Conservation (phyloP, 2,797 vertebrate genomes). For the Tenualosa ilisha region DNA sequence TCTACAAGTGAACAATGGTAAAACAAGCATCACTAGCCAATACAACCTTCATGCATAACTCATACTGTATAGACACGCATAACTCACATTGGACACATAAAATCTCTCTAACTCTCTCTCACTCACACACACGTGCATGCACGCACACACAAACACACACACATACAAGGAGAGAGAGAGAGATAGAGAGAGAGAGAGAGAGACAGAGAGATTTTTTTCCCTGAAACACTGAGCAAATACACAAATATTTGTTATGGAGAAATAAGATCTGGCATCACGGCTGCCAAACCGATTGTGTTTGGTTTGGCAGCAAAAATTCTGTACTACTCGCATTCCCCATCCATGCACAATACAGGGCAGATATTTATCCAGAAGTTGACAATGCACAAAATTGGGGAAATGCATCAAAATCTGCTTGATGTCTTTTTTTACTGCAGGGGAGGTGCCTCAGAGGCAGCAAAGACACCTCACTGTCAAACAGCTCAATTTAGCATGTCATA, state of each 20-base stretch:
- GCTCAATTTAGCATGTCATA: neutral
- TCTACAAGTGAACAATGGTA: neutral
- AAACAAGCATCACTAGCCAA: neutral
- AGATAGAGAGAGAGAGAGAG: neutral
- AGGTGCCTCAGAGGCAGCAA: neutral
- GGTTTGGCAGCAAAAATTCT: conserved; percentile 20
- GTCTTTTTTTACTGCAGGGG: neutral
- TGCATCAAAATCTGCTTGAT: neutral
- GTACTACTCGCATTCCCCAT: conserved; percentile 11
- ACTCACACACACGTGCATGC: neutral
- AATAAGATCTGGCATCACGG: neutral
- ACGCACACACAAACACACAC: conserved; percentile 10
- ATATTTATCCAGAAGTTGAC: conserved; percentile 7
- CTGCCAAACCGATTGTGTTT: conserved; percentile 23
- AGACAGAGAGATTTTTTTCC: neutral
- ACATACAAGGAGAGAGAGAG: neutral
- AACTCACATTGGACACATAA: neutral
- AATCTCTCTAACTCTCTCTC: neutral
- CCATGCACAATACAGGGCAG: conserved; percentile 2
- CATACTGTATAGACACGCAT: neutral
- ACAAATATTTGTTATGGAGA: conserved; percentile 17
- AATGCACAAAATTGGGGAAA: conserved; percentile 11
- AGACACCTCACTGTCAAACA: conserved; percentile 4
- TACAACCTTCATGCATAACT: neutral
- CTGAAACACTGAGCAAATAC: neutral